Evolutionary conservation across 2,113 vertebrate species (phyloP).

Genomic region (Phalacrocorax aristotelis): DNA sequence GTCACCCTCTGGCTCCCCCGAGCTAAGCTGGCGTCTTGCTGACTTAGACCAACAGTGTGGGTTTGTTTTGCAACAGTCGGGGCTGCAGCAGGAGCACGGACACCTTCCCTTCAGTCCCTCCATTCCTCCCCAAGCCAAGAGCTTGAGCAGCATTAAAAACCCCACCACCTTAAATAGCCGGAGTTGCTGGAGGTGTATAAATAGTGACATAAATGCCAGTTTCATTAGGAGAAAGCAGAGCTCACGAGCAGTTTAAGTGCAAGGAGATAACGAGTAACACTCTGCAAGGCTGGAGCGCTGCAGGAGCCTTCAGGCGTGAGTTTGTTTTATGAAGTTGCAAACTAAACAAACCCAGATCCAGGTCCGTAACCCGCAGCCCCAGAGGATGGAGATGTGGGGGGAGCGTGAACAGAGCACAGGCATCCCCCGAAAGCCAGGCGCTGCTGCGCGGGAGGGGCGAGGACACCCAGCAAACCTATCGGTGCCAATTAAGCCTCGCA

Average conservation of each 20-base stretch:
- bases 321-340: background rate
- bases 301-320: background rate
- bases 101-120: background rate
- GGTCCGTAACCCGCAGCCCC: background rate
- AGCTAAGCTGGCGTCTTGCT: background rate
- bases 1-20: background rate
- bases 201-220: background rate
- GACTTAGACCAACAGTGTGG: background rate
- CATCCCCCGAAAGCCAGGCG: background rate
- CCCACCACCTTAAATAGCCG: background rate
- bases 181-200: background rate
- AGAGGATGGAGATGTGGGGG: fast-evolving
- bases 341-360: background rate
- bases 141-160: background rate
- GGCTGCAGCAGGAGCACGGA: background rate
- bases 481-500: conserved; percentile 23
- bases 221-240: background rate
- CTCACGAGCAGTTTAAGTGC: background rate
- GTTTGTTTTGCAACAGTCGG: background rate
- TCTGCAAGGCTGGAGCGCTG: background rate
- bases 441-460: fast-evolving
- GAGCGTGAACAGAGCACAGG: fast-evolving
- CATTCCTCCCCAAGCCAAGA: background rate
- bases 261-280: background rate
- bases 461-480: background rate